Conservation (phyloP, 2,113 vertebrate genomes). For the Gymnogyps californianus region DNA sequence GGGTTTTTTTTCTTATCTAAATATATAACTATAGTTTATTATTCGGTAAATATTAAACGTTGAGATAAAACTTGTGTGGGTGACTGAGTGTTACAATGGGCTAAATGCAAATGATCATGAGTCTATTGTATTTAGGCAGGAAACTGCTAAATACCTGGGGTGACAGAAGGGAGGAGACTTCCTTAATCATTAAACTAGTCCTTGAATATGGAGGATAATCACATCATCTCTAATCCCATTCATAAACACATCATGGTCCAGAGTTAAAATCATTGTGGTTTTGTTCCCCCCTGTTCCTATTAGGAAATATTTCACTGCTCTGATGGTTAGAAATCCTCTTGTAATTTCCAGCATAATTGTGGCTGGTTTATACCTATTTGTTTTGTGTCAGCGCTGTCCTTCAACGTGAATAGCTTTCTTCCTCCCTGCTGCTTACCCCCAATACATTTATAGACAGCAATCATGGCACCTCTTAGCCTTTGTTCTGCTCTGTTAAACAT, state of each 20-base stretch:
- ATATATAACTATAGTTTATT: not conserved
- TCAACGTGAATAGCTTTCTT: constrained; percentile 9
- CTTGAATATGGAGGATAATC: not conserved
- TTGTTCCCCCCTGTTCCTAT: not conserved
- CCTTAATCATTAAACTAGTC: not conserved
- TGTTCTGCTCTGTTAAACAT: constrained; percentile 39
- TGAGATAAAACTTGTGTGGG: not conserved
- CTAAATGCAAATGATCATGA: not conserved
- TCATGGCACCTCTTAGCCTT: not conserved
- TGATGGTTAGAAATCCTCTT: not conserved
- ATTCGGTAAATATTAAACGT: constrained; percentile 17
- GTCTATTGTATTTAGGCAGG: constrained; percentile 12
- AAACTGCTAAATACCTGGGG: constrained; percentile 7
- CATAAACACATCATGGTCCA: not conserved
- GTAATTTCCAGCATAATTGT: not conserved
- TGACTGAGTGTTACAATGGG: not conserved
- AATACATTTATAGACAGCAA: constrained; percentile 8
- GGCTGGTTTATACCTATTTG: constrained; percentile 18
- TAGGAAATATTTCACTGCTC: not conserved
- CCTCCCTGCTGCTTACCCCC: constrained; percentile 27
- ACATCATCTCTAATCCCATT: constrained; percentile 29
- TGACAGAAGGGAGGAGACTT: not conserved
- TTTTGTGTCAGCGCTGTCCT: not conserved
- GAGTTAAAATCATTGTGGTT: not conserved
- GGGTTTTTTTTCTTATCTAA: not conserved